Conservation (phyloP, 64 coral and sea anemone genomes). For the Stichodactyla mertensii region DNA sequence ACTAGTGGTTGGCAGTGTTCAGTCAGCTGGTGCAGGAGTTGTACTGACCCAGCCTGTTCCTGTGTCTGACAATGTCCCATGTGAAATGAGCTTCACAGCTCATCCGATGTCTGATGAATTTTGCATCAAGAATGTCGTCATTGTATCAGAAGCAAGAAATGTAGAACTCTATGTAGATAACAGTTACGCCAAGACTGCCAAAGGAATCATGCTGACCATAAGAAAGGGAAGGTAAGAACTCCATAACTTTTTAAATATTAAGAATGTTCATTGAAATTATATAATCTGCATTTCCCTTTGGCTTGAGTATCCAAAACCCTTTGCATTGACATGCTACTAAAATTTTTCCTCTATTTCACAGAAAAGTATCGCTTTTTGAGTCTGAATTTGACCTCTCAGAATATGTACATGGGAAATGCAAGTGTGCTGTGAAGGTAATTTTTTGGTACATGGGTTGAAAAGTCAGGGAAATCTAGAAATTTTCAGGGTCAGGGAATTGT, state of each 20-base stretch:
- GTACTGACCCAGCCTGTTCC: slow-evolving; percentile 57
- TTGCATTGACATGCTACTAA: too few species aligned
- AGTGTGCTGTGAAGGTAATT: slow-evolving; percentile 76
- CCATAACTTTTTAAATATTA: too few species aligned
- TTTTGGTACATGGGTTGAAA: too few species aligned
- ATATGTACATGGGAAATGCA: slow-evolving; percentile 76
- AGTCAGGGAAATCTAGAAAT: too few species aligned
- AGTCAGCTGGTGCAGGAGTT: slow-evolving; percentile 80
- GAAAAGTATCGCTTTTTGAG: slow-evolving; percentile 93
- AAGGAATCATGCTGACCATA: slow-evolving; percentile 94
- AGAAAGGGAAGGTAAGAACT: slow-evolving; percentile 70
- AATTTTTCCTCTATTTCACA: slow-evolving; percentile 1
- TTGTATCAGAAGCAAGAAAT: slow-evolving; percentile 96
- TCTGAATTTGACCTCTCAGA: slow-evolving; percentile 94
- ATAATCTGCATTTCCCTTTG: too few species aligned
- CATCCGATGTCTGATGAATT: slow-evolving; percentile 94
- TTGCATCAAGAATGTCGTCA: slow-evolving; percentile 91
- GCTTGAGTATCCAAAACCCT: too few species aligned
- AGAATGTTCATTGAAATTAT: too few species aligned
- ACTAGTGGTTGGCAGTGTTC: slow-evolving; percentile 89
- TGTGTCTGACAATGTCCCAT: slow-evolving; percentile 64
- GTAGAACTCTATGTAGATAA: slow-evolving; percentile 93
- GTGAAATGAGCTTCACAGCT: slow-evolving; percentile 92
- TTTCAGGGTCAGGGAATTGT: too few species aligned
- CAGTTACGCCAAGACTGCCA: slow-evolving; percentile 85